Conservation (phyloP, 1,140 invertebrate species). For the Leptopilina boulardi region DNA sequence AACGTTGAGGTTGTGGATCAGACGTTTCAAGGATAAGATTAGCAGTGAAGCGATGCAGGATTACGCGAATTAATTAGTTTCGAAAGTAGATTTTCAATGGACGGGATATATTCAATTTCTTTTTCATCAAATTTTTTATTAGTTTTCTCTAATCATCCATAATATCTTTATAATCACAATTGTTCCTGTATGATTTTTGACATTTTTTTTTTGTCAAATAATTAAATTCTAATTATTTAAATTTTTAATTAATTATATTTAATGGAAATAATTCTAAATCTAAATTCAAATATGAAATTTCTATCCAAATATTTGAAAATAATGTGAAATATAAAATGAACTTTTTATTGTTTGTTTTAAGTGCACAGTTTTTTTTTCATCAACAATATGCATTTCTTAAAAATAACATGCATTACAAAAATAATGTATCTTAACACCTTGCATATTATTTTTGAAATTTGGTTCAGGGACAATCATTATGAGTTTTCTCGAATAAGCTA, state of each 20-base stretch:
- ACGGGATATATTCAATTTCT: neutral
- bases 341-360: too few relatives aligned
- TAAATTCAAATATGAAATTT: too few relatives aligned
- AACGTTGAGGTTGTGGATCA: constrained; percentile 12
- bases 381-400: neutral
- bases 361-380: neutral
- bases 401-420: neutral
- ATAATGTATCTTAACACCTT: neutral
- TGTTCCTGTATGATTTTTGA: too few relatives aligned
- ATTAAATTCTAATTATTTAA: too few relatives aligned
- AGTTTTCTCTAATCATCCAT: neutral
- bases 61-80: constrained; percentile 11
- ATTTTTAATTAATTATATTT: too few relatives aligned
- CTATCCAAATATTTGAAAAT: too few relatives aligned
- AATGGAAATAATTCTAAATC: too few relatives aligned
- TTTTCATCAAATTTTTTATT: neutral
- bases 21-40: constrained; percentile 25
- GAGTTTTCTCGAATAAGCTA: neutral
- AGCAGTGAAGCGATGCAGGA: constrained; percentile 9
- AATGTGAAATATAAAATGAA: too few relatives aligned
- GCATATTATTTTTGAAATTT: constrained; percentile 1
- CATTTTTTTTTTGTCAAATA: too few relatives aligned
- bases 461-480: constrained; percentile 4
- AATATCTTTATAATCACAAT: too few relatives aligned
- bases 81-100: neutral